Percentiles rank a stretch among this genome's conserved stretches.
These are phyloP conservation scores for Camponotus pennsylvanicus DNA, from an alignment of 1,140 invertebrate genomes.

Conservation along the genomic window DNA sequence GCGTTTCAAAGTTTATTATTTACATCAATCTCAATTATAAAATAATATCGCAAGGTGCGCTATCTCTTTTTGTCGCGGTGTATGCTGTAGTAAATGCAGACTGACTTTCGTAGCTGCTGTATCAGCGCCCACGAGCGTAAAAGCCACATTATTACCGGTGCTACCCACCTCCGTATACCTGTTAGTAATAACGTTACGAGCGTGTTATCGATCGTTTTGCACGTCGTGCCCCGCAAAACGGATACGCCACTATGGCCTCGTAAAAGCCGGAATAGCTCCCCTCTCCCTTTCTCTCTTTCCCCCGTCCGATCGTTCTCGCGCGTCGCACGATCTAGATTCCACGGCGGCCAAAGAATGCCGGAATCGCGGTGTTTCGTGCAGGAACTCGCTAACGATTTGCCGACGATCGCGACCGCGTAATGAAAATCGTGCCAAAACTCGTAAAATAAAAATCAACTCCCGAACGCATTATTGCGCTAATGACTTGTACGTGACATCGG, in stretches of 20 bases:
- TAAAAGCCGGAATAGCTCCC: slow-evolving; percentile 73
- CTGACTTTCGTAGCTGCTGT: slow-evolving; percentile 74
- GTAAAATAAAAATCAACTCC: slow-evolving; percentile 46
- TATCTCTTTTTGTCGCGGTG: background rate
- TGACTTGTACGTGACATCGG: slow-evolving; percentile 6
- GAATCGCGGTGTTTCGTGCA: slow-evolving; percentile 46
- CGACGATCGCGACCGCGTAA: slow-evolving; percentile 38
- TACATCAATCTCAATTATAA: background rate
- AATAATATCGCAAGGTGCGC: background rate
- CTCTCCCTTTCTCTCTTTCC: background rate
- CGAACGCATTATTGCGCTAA: slow-evolving; percentile 30
- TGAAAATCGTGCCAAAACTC: slow-evolving; percentile 59
- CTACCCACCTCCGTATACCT: slow-evolving; percentile 76
- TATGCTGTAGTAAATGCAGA: slow-evolving; percentile 59
- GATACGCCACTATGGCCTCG: slow-evolving; percentile 77
- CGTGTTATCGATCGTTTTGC: slow-evolving; percentile 83
- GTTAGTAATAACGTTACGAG: slow-evolving; percentile 83
- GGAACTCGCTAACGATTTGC: slow-evolving; percentile 30
- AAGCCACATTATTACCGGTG: slow-evolving; percentile 81
- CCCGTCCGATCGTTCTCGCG: slow-evolving; percentile 15
- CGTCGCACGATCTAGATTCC: slow-evolving; percentile 41
- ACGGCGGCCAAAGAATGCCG: slow-evolving; percentile 18
- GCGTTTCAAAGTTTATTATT: background rate
- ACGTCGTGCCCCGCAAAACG: slow-evolving; percentile 81
- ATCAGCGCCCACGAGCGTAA: slow-evolving; percentile 76